These are phyloP conservation scores for Xestobium rufovillosum DNA, from an alignment of 2,888 invertebrate species.

Conservation along the genomic window DNA sequence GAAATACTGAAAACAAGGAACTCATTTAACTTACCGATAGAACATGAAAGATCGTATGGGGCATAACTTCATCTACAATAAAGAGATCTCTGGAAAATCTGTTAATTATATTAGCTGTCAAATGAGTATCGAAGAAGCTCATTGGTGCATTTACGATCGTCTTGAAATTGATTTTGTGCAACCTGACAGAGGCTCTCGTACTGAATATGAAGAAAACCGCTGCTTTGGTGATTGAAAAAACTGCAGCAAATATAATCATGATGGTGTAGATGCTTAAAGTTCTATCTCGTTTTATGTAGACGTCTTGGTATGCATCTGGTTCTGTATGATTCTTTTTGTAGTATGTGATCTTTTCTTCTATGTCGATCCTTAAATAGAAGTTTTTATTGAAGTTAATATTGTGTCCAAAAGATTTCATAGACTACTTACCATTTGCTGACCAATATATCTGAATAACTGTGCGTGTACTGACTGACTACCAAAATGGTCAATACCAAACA, in stretches of 20 bases:
- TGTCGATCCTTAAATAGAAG: not conserved
- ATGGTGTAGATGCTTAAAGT: conserved; percentile 7
- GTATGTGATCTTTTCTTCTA: conserved; percentile 12
- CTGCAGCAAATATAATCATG: conserved; percentile 7
- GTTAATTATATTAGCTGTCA: conserved; percentile 40
- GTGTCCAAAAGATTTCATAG: not conserved
- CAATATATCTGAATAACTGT: too few species aligned
- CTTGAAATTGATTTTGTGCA: conserved; percentile 16
- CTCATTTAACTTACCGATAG: conserved; percentile 12
- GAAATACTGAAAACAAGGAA: not conserved
- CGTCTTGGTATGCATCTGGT: not conserved
- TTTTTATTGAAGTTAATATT: not conserved
- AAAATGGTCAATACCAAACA: too few species aligned
- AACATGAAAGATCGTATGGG: conserved; percentile 13
- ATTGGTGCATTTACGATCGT: conserved; percentile 15
- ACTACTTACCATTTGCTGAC: too few species aligned
- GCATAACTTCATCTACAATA: conserved; percentile 15
- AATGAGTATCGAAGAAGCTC: conserved; percentile 15
- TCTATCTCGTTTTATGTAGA: conserved; percentile 3
- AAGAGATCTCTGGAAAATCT: conserved; percentile 50
- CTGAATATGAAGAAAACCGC: conserved; percentile 20
- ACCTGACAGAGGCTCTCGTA: conserved; percentile 12
- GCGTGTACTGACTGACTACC: too few species aligned
- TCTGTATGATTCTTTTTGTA: not conserved
- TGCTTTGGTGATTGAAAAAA: conserved; percentile 7